These are phyloP conservation scores for Nomada hirtipes DNA, from an alignment of 2,888 invertebrate genomes.

Conservation along the genomic window DNA sequence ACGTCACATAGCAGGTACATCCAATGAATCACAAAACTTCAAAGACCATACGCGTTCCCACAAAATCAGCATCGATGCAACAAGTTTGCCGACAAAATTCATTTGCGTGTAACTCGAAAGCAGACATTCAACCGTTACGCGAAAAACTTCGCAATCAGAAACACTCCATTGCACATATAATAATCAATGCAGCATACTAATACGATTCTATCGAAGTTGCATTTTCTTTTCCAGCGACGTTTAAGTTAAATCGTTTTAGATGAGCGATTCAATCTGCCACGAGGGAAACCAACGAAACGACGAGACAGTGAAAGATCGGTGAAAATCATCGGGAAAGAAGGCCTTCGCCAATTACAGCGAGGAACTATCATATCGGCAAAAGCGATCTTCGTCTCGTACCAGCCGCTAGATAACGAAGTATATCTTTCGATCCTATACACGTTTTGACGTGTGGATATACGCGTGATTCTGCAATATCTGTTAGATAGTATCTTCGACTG, in stretches of 20 bases:
- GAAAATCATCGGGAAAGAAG: slow-evolving; percentile 56
- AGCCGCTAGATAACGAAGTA: slow-evolving; percentile 50
- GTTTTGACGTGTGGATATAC: slow-evolving; percentile 43
- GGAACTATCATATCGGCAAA: slow-evolving; percentile 72
- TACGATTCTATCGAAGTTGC: slow-evolving; percentile 37
- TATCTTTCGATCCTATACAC: slow-evolving; percentile 48
- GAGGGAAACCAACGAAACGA: slow-evolving; percentile 28
- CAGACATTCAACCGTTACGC: slow-evolving; percentile 41
- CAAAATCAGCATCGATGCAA: slow-evolving; percentile 5
- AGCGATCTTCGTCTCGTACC: slow-evolving; percentile 64
- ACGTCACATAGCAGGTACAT: neutral
- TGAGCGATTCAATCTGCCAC: slow-evolving; percentile 36
- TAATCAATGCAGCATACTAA: slow-evolving; percentile 26
- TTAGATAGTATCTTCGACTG: slow-evolving; percentile 43
- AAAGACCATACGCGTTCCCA: neutral
- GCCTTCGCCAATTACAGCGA: slow-evolving; percentile 68
- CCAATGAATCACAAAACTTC: neutral
- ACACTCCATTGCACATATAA: neutral
- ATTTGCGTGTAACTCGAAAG: slow-evolving; percentile 16
- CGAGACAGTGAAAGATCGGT: slow-evolving; percentile 33
- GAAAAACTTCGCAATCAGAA: slow-evolving; percentile 38
- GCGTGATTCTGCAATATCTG: slow-evolving; percentile 35
- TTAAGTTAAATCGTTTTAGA: slow-evolving; percentile 13
- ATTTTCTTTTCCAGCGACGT: slow-evolving; percentile 8
- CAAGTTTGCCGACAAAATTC: slow-evolving; percentile 36